Base-by-base conservation (phyloP, 2,888 invertebrate species). In the Phengaris arion region DNA sequence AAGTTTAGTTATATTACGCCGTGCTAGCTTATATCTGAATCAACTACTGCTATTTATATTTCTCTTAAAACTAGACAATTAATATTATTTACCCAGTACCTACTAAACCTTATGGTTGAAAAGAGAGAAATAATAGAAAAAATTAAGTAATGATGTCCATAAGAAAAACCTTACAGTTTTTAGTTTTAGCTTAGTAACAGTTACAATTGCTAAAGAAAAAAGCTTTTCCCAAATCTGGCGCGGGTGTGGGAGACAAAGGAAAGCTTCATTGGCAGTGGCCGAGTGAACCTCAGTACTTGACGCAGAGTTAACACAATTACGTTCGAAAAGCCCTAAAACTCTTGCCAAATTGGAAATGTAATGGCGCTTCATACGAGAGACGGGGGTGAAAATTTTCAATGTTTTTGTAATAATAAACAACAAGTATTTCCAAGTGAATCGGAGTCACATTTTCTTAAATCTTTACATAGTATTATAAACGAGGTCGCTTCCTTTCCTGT, bases 231-330 rank as follows among this genome's bases (percentile, higher is more conserved):
- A 22, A 52, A 8, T 54, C 12, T 35, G 72, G 22, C 12, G 52
- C 72, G 22, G 22, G 12, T 54, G 72, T 72, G 72, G 72, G 7
- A 68, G 45, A 68, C 35, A 22, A 22, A 72, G 54, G 22, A 72
- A 72, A 72, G 54, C 69, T 74, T n/a, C 22, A 48, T 75, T 46
- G 75, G 76, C 59, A 72, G 45, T 52, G 68, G 64, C 59, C 69
- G 68, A 73, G 51, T 35, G 51, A 74, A 76, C 72, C 59, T 64
- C 76, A 76, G 59, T 68, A 74, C 68, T 54, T 72, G 72, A 54
- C 75, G 74, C 75, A 72, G 74, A 77, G 78, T 77, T 79, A 79
- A 79, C 78, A 77, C 77, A 79, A 80, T 79, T 79, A 79, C 74
- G 74, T 74, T 77, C 74, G 78, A 74, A 79, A 77, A 78, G 78